phyloP scores from a whole-genome alignment of 2,888 invertebrate species.

The Drosophila meridiana region DNA sequence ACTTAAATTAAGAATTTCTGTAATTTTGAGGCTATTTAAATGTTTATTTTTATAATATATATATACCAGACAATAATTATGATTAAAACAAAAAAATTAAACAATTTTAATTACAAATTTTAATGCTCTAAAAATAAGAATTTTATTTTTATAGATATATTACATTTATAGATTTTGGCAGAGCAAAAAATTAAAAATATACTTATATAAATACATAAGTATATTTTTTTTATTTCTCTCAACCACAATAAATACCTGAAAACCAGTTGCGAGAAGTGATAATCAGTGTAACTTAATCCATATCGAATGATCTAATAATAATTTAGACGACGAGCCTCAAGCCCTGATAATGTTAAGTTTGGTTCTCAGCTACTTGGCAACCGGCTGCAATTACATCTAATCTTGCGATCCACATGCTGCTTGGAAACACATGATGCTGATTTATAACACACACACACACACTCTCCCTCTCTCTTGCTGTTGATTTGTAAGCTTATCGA shows the following conservation, averaged over 20 bases:
- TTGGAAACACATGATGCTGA: constrained; percentile 24
- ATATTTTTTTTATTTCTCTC: neutral
- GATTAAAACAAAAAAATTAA: too few species aligned
- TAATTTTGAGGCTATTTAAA: neutral
- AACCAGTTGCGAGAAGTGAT: neutral
- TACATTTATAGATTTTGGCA: neutral
- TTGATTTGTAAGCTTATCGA: constrained; percentile 37
- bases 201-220: neutral
- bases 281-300: neutral
- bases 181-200: neutral
- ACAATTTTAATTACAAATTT: too few species aligned
- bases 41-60: neutral
- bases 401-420: constrained; percentile 20
- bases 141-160: neutral
- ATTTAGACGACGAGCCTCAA: neutral
- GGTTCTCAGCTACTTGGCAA: neutral
- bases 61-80: too few species aligned
- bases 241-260: neutral
- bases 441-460: neutral
- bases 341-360: neutral
- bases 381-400: constrained; percentile 4
- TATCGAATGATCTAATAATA: neutral
- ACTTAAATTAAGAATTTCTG: neutral
- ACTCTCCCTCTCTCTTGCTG: neutral
- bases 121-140: too few species aligned